Evolutionary conservation across 1,140 invertebrate species (phyloP).

Genomic region (Conus ventricosus): DNA sequence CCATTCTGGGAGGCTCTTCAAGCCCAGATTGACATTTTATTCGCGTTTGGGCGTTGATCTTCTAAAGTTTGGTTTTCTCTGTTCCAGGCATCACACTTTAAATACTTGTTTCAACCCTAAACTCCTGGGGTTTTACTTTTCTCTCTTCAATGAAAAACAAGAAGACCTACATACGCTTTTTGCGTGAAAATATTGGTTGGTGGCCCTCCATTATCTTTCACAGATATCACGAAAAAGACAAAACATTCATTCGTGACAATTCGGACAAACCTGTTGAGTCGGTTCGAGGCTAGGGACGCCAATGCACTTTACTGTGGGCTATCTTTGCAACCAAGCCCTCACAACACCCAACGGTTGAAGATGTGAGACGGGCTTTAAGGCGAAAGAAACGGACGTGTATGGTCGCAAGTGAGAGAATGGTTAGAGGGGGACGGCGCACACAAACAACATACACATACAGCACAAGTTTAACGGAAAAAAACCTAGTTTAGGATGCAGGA

Average conservation of each 20-base stretch:
- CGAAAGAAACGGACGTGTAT: constrained; percentile 29
- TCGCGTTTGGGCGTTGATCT: constrained; percentile 41
- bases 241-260: constrained; percentile 38
- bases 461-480: constrained; percentile 32
- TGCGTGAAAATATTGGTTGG: constrained; percentile 42
- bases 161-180: constrained; percentile 34
- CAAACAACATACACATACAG: background rate
- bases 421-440: constrained; percentile 1
- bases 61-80: constrained; percentile 41
- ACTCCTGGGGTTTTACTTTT: constrained; percentile 32
- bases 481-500: constrained; percentile 9
- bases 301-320: constrained; percentile 49
- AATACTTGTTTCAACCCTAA: constrained; percentile 40
- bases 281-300: constrained; percentile 44
- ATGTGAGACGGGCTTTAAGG: constrained; percentile 22
- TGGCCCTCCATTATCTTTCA: constrained; percentile 48
- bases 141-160: constrained; percentile 42
- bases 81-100: constrained; percentile 42
- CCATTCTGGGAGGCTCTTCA: constrained; percentile 45
- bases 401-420: constrained; percentile 18
- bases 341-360: constrained; percentile 25
- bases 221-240: constrained; percentile 44
- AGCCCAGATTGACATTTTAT: constrained; percentile 40
- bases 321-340: constrained; percentile 39
- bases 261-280: constrained; percentile 35